These are phyloP conservation scores for Tupiocoris notatus DNA, from an alignment of 2,888 invertebrate species.

Conservation along the genomic window DNA sequence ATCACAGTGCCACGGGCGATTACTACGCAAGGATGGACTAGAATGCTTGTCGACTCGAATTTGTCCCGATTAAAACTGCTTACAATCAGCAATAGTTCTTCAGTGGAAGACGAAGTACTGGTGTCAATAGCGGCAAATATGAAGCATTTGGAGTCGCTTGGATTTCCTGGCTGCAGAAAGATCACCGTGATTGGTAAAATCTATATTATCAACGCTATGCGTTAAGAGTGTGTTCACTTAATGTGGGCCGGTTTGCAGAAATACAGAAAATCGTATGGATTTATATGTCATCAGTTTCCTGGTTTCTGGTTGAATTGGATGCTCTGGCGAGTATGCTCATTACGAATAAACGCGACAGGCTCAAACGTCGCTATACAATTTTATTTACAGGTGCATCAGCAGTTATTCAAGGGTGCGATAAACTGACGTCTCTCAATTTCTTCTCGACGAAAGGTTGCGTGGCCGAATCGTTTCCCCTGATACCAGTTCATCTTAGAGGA, in stretches of 20 bases:
- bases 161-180: constrained; percentile 41
- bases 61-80: constrained; percentile 9
- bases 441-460: constrained; percentile 42
- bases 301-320: too few relatives aligned
- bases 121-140: constrained; percentile 21
- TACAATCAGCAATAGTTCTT: constrained; percentile 42
- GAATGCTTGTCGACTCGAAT: constrained; percentile 9
- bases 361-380: too few relatives aligned
- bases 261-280: too few relatives aligned
- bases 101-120: constrained; percentile 39
- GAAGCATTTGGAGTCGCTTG: constrained; percentile 16
- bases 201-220: too few relatives aligned
- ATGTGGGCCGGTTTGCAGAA: too few relatives aligned
- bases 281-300: too few relatives aligned
- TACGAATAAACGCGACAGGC: too few relatives aligned
- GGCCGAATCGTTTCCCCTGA: constrained; percentile 40
- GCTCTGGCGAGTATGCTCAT: too few relatives aligned
- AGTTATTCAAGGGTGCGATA: constrained; percentile 32
- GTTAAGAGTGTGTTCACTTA: too few relatives aligned
- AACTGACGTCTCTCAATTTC: constrained; percentile 37
- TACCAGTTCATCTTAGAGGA: constrained; percentile 36
- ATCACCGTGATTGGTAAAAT: constrained; percentile 37
- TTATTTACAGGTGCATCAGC: constrained; percentile 14
- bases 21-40: constrained; percentile 33
- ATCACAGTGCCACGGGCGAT: constrained; percentile 44